These are phyloP conservation scores for Julus scanicus DNA, from an alignment of 2,888 invertebrate genomes.

Conservation along the genomic window DNA sequence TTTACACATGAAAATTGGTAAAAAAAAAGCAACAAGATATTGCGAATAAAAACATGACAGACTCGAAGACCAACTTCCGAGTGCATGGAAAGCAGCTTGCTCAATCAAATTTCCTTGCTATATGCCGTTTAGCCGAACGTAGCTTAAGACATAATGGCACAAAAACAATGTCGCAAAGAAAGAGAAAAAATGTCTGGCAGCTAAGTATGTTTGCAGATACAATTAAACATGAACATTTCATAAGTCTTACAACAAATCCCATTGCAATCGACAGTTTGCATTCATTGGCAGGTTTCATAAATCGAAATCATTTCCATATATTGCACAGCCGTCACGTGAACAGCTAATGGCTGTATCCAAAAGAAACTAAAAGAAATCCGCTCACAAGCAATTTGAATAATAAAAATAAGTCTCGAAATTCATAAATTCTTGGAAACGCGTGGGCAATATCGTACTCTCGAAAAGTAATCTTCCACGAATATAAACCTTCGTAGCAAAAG, in stretches of 20 bases:
- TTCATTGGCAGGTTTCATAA: not conserved
- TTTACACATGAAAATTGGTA: not conserved
- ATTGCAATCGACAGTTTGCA: not conserved
- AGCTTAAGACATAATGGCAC: not conserved
- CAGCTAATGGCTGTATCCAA: not conserved
- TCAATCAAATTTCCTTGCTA: not conserved
- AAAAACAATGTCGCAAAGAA: not conserved
- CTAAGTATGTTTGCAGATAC: not conserved
- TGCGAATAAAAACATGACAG: not conserved
- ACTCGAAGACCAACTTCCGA: not conserved
- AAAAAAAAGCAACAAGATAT: not conserved
- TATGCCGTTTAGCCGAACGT: too few species aligned
- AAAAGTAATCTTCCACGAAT: not conserved
- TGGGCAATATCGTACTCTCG: not conserved
- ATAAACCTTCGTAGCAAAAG: not conserved
- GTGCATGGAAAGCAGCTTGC: not conserved
- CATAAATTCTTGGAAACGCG: not conserved
- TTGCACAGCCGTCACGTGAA: slow-evolving; percentile 24
- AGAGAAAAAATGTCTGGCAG: not conserved
- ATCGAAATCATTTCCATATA: not conserved
- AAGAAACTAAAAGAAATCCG: not conserved
- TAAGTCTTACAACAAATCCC: not conserved
- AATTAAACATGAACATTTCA: not conserved
- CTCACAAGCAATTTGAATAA: not conserved
- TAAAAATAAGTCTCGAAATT: slow-evolving; percentile 6